Percentiles rank a stretch among this genome's conserved stretches.
Evolutionary conservation across 2,797 vertebrate species (phyloP).

Genomic region (Ctenopoma multispine): DNA sequence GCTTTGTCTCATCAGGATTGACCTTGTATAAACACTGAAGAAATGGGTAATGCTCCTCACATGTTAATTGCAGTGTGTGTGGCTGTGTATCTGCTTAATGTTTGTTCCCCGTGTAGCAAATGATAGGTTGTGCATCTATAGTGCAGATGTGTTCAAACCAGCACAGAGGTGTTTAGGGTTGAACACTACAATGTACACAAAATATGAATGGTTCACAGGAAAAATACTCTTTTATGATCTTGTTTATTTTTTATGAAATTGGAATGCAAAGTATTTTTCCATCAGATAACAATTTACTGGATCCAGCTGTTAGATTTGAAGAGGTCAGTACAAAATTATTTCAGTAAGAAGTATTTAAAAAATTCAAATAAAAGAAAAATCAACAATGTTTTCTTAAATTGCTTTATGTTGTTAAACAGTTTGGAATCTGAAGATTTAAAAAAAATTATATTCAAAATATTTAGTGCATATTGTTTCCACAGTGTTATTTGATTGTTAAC

Average conservation of each 20-base stretch:
- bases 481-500: background rate
- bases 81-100: constrained; percentile 51
- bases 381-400: background rate
- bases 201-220: background rate
- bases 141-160: constrained; percentile 69
- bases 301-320: constrained; percentile 5
- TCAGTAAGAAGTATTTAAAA: constrained; percentile 11
- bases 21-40: constrained; percentile 79
- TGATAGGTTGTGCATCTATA: constrained; percentile 42
- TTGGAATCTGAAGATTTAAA: constrained; percentile 2
- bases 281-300: constrained; percentile 16
- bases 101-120: constrained; percentile 51
- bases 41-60: constrained; percentile 78
- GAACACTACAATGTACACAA: constrained; percentile 38
- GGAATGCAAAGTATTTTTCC: background rate
- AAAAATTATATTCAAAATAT: constrained; percentile 15
- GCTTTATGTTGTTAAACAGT: background rate
- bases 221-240: constrained; percentile 8
- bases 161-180: constrained; percentile 52
- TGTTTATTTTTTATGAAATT: constrained; percentile 5
- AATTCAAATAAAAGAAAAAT: background rate
- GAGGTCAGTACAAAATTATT: constrained; percentile 18
- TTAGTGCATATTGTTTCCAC: too few relatives aligned
- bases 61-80: constrained; percentile 75
- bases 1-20: constrained; percentile 69